Base-by-base conservation (phyloP, 2,888 invertebrate genomes). In the Heliconius hortense region DNA sequence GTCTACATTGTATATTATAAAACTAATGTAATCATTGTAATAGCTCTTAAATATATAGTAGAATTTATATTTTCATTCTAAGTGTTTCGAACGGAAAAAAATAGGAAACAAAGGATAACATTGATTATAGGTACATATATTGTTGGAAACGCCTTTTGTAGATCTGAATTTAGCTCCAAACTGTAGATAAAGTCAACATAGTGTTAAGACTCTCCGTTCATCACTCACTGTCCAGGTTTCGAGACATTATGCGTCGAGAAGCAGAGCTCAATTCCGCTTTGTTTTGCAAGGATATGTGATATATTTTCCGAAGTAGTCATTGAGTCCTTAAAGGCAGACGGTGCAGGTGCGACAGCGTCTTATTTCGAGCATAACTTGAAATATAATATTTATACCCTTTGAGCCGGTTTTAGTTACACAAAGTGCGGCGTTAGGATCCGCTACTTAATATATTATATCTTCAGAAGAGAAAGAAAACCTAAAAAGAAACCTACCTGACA, bases 1-100 rank as follows among this genome's bases (percentile, higher is more conserved):
- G 48, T 66, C n/a, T 66, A 71, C 70, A 74, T 48, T 56, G 64
- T 60, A 69, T 60, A 68, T 67, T 43, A 73, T 69, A 69, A 74
- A 74, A 74, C 74, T 68, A 62, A 74, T 62, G 60, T 74, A 74
- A 71, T 71, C n/a, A 74, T 53, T 48, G 74, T 74, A 74, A 74
- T 74, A 69, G 63, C 68, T 31, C 74, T 69, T 74, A 74, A 74
- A 69, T 69, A 74, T 74, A 74, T 71, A 18, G 15, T 60, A 43
- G 71, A 56, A 15, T 69, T 31, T 31, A 31, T 56, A n/a, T n/a
- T 31, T 56, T 56, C 4, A n/a, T 68, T 53, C 7, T 15, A 28
- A 24, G 24, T 48, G 18, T 18, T 11, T 43, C 4, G 48, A 18
- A 21, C 0, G 60, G 0, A 15, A 60, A 60, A 56, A 56, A 24